Base-by-base conservation (phyloP, 1,140 invertebrate genomes). In the Nephotettix cincticeps region DNA sequence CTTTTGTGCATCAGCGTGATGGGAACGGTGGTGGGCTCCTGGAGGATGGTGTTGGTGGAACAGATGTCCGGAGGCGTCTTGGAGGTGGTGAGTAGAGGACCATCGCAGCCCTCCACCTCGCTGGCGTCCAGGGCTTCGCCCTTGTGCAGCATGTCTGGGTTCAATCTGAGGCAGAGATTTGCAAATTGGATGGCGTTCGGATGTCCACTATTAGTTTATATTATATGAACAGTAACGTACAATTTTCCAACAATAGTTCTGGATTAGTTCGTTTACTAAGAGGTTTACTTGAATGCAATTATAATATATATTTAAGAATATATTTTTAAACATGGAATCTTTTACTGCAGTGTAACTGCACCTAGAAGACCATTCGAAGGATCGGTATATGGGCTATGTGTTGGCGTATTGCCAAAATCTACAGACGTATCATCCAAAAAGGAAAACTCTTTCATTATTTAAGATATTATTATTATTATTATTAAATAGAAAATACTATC, bases 1-100 rank as follows among this genome's bases (percentile, higher is more conserved):
- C 43, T n/a, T 14, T 83, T 81, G 43, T 83, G 82, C 70, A 83
- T 83, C n/a, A 83, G 68, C 0, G 81, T 82, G 29, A 83, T 83
- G 2, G 82, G 82, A 3, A 83, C 82, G 0, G 82, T 83, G 29
- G 83, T 82, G 0, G 82, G 81, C 66, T 29, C 27, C 28, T 23
- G 13, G 61, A 23, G 19, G 17, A 58, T 6, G 25, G 66, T 65
- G 63, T 72, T 72, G 17, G 71, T 43, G 2, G 70, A 68, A 64
- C 74, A 75, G 0, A 75, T 65, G 47, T 75, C 74, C 3, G 74
- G 74, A 9, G 72, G 70, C 0, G 70, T 70, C 9, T 54, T 61
- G 13, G 43, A 58, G 54, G 30, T 58, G 54, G 30, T 58, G 0
- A 74, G 51, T 29, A 73, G 40, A 0, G 74, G 74, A 4, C 74